Evolutionary conservation across 2,888 invertebrate genomes (phyloP).

Genomic region (Drosophila setosimentum): DNA sequence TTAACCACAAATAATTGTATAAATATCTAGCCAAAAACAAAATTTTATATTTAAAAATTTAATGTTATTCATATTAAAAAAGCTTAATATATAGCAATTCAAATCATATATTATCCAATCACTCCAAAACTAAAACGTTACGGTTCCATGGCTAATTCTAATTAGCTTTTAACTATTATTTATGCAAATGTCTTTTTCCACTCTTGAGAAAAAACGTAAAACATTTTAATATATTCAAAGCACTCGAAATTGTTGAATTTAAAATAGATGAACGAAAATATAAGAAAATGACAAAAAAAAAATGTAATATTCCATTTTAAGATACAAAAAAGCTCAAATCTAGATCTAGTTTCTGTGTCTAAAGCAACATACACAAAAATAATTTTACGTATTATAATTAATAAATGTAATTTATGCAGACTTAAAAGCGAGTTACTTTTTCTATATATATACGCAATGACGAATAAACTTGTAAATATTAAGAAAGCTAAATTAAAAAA

Average conservation of each 20-base stretch:
- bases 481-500: background rate
- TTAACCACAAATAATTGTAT: background rate
- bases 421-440: background rate
- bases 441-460: background rate
- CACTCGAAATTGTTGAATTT: background rate
- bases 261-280: background rate
- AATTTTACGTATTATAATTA: background rate
- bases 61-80: background rate
- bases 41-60: background rate
- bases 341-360: background rate
- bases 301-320: slow-evolving; percentile 8
- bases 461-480: background rate
- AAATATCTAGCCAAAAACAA: slow-evolving; percentile 3
- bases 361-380: background rate
- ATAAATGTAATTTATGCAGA: background rate
- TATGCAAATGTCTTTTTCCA: background rate
- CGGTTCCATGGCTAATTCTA: slow-evolving; percentile 4
- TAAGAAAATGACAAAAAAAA: background rate
- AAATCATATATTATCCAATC: background rate
- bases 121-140: background rate
- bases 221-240: background rate
- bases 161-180: background rate
- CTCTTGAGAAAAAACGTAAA: background rate
- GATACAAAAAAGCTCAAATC: slow-evolving; percentile 2
- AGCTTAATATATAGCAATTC: background rate